Percentiles rank a stretch among this genome's conserved stretches.
phyloP scores from a whole-genome alignment of 2,888 invertebrate genomes.

The Anaspis maculata region DNA sequence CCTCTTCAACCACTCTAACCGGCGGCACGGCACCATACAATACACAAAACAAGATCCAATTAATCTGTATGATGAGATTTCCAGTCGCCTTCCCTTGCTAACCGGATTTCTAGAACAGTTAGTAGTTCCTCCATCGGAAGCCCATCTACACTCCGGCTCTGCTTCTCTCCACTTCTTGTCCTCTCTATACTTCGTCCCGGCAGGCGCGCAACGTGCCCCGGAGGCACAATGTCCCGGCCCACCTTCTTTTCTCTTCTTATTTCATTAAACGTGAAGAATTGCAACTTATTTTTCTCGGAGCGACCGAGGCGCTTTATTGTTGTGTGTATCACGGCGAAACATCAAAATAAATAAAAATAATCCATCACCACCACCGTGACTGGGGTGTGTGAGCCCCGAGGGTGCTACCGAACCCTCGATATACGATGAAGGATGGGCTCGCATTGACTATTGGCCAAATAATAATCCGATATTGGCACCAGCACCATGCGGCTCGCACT shows the following conservation, averaged over 20 bases:
- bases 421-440: no score
- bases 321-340: not conserved
- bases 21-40: slow-evolving; percentile 6
- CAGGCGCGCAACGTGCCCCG: no score
- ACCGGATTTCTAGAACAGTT: slow-evolving; percentile 11
- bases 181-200: no score
- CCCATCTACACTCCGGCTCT: slow-evolving; percentile 1
- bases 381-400: no score
- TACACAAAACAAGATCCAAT: slow-evolving; percentile 12
- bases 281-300: no score
- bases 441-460: slow-evolving; percentile 6
- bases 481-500: no score
- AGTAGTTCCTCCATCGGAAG: slow-evolving; percentile 6
- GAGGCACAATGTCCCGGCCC: no score
- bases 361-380: slow-evolving; percentile 9
- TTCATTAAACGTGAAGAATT: slow-evolving; percentile 1
- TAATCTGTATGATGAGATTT: slow-evolving; percentile 13
- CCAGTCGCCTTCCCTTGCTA: slow-evolving; percentile 7
- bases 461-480: slow-evolving; percentile 10
- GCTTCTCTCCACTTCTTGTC: no score
- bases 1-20: slow-evolving; percentile 2
- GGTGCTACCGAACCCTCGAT: no score
- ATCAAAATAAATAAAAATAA: slow-evolving; percentile 6
- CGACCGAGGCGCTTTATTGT: not conserved
- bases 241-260: no score